Percentiles rank a stretch among this genome's conserved stretches.
Evolutionary conservation across 2,113 vertebrate species (phyloP).

Genomic region (Paramormyrops kingsleyae): DNA sequence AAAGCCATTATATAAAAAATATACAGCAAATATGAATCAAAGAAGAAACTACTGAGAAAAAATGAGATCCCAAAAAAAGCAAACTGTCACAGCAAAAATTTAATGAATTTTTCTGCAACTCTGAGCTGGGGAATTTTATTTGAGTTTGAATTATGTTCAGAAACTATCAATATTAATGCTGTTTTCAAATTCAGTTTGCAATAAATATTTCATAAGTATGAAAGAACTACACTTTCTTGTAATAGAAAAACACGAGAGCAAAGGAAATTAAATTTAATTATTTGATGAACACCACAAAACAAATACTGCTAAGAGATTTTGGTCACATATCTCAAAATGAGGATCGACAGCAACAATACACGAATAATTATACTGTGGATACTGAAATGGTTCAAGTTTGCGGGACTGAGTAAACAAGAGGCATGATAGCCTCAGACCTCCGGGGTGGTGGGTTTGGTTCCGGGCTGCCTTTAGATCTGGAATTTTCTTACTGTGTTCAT

Average conservation of each 20-base stretch:
- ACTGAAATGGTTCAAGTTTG: not conserved
- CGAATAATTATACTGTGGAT: not conserved
- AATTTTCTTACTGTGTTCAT: not conserved
- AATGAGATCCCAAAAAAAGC: not conserved
- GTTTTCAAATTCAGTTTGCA: conserved; percentile 20
- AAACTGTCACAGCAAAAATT: not conserved
- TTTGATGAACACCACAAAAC: not conserved
- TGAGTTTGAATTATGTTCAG: conserved; percentile 18
- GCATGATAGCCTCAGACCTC: not conserved
- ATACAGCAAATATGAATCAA: not conserved
- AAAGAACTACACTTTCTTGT: conserved; percentile 3
- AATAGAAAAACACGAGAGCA: conserved; percentile 15
- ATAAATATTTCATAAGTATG: conserved; percentile 29
- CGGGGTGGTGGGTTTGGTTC: not conserved
- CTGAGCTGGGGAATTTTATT: conserved; percentile 2
- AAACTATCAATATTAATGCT: conserved; percentile 37
- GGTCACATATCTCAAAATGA: not conserved
- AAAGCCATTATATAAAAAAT: not conserved
- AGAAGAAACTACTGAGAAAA: not conserved
- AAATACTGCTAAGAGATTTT: conserved; percentile 4
- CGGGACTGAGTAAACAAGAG: not conserved
- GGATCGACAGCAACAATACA: not conserved
- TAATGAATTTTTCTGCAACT: not conserved
- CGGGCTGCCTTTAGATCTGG: not conserved
- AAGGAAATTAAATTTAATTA: conserved; percentile 13